Percentiles rank a stretch among this genome's conserved stretches.
Evolutionary conservation across 2,888 invertebrate genomes (phyloP).

Genomic region (Volucella inflata): DNA sequence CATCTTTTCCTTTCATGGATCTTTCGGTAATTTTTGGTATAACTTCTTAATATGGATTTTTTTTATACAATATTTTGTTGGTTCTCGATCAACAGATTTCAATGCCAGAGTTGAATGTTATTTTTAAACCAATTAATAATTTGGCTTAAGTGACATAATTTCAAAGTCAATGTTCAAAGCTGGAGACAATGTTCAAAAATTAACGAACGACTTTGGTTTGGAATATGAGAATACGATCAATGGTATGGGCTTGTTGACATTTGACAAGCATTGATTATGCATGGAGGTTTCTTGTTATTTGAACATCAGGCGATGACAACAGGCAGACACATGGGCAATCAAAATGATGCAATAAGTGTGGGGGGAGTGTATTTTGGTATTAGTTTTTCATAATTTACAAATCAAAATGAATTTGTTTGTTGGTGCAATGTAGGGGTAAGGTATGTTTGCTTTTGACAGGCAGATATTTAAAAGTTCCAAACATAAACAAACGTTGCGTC

Average conservation of each 20-base stretch:
- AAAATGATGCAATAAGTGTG: conserved; percentile 42
- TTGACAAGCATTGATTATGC: conserved; percentile 34
- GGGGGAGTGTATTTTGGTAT: conserved; percentile 42
- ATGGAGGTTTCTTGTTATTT: conserved; percentile 19
- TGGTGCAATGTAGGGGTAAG: conserved; percentile 32
- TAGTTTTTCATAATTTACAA: conserved; percentile 22
- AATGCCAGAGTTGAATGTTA: conserved; percentile 60
- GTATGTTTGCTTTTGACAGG: conserved; percentile 38
- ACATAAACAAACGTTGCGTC: neutral
- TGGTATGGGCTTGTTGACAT: conserved; percentile 25
- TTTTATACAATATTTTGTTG: neutral
- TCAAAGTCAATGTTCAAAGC: neutral
- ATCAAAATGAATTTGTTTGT: neutral
- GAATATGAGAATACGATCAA: neutral
- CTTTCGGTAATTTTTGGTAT: conserved; percentile 23
- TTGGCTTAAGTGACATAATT: conserved; percentile 21
- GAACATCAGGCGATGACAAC: conserved; percentile 41
- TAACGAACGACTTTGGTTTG: neutral
- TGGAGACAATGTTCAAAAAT: conserved; percentile 26
- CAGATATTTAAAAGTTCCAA: conserved; percentile 14
- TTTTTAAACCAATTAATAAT: conserved; percentile 19
- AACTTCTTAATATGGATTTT: conserved; percentile 4
- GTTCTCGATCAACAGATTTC: conserved; percentile 21
- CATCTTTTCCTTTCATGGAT: neutral
- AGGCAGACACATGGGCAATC: conserved; percentile 1